Base-by-base conservation (phyloP, 35 echinoderm and acorn worm genomes). In the Amphiura filiformis region DNA sequence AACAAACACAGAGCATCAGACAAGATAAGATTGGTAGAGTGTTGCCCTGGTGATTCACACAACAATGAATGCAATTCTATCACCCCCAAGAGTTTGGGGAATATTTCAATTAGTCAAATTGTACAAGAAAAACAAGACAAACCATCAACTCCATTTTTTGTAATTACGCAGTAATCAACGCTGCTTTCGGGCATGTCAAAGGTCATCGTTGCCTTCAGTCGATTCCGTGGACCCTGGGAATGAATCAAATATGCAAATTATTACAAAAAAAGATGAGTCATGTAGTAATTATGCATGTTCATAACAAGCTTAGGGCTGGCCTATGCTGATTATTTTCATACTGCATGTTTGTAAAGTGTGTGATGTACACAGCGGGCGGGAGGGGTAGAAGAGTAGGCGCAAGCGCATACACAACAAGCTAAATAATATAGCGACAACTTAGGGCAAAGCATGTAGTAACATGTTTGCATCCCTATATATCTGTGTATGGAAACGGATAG, bases 371-470 rank as follows among this genome's bases (percentile, higher is more conserved):
- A n/a, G 15, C 26, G 61, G 28, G 61, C 2, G 28, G 61, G 1
- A 11, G 9, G 61, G 61, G 61, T 70, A 30, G 61, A 3, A 2
- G 1, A n/a, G 61, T 70, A 70, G 61, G 61, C 61, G 61, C 61
- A 70, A 70, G 61, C 61, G 61, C 61, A 70, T 70, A 26, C 3
- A 30, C 61, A 70, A 70, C 61, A 23, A 70, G 61, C 61, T 70
- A 70, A 11, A 70, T n/a, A n/a, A 70, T 23, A 70, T 26, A 70
- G 61, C 61, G 61, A 26, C 11, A 70, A 70, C 11, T 70, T 70
- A 70, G 61, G 28, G 61, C 7, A 70, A 70, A 70, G 61, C 61
- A 70, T 70, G 61, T 70, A 70, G 61, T 26, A 70, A 70, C 61
- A 70, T 70, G 61, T 70, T 70, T 70, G 61, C 26, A 70, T 70